Evolutionary conservation across 2,888 invertebrate species (phyloP), one percentile per base, ranked within the genome.

Genomic region (Dynastes maya): DNA sequence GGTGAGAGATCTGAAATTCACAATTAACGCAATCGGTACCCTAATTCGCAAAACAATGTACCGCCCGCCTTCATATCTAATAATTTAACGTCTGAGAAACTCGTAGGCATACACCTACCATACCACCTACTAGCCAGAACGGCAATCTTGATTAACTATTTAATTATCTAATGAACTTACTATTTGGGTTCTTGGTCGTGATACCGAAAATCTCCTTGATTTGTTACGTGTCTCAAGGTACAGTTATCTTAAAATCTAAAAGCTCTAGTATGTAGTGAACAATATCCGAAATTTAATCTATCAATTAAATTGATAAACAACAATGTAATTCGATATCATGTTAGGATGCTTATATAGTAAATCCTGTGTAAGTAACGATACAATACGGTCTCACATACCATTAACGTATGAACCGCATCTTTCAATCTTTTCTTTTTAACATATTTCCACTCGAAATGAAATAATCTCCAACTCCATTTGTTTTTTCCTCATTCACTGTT

Each of bases 1-100:
- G 95, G 96, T 96, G 90, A 88, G 89, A 45, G 87, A 76, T 65
- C 65, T 64, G 65, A 76, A 65, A 65, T 76, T 65, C 53, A 65
- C 76, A 76, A 76, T 76, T 76, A 76, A 76, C 67, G 64, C 65
- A 64, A 63, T 78, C 61, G 63, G 70, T 63, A 63, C 65, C 76
- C 71, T 61, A 71, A 71, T 77, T 77, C 77, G 51, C 77, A 63
- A 71, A 77, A 77, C 61, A 70, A 58, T 71, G 37, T 45, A 71
- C 77, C 61, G 37, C 45, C 58, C 37, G 22, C 68, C 22, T 55
- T 76, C 63, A 71, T 77, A 71, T 77, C 77, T 77, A 65, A 77
- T 77, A 77, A 77, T 77, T 77, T 70, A 71, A 49, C 63, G 70
- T 71, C 77, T 58, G 40, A 51, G 77, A 45, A 71, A 45, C 29